phyloP scores from a whole-genome alignment of 2,888 invertebrate genomes.

The Nasonovia ribisnigri region DNA sequence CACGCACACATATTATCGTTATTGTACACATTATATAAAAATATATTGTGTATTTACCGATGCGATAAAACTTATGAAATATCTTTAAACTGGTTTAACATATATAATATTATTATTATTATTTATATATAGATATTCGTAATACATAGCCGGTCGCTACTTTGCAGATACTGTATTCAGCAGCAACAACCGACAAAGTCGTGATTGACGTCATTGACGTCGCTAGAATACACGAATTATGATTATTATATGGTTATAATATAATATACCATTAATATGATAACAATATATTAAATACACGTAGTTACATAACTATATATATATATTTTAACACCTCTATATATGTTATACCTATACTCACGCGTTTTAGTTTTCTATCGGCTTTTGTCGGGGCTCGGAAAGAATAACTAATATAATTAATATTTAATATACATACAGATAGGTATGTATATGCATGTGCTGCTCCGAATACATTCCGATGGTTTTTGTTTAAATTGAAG shows the following conservation, averaged over 20 bases:
- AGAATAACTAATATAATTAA: background rate
- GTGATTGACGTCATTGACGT: slow-evolving; percentile 19
- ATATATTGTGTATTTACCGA: background rate
- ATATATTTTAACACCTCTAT: background rate
- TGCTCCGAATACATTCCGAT: background rate
- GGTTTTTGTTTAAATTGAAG: background rate
- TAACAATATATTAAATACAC: background rate
- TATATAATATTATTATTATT: background rate
- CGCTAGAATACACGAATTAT: background rate
- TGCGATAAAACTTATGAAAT: background rate
- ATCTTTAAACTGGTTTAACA: slow-evolving; percentile 39
- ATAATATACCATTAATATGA: background rate
- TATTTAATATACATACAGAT: background rate
- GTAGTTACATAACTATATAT: background rate
- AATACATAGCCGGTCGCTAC: background rate
- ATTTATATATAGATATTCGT: background rate
- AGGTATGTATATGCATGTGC: background rate
- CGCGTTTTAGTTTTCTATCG: background rate
- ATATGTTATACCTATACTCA: background rate
- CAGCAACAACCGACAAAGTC: background rate
- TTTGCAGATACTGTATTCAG: slow-evolving; percentile 3
- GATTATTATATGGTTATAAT: background rate
- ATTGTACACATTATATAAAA: background rate
- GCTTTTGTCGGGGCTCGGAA: background rate
- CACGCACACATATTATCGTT: background rate